Evolutionary conservation across 2,888 invertebrate species (phyloP), one percentile per base, ranked within the genome.

Genomic region (Eristalis tenax): DNA sequence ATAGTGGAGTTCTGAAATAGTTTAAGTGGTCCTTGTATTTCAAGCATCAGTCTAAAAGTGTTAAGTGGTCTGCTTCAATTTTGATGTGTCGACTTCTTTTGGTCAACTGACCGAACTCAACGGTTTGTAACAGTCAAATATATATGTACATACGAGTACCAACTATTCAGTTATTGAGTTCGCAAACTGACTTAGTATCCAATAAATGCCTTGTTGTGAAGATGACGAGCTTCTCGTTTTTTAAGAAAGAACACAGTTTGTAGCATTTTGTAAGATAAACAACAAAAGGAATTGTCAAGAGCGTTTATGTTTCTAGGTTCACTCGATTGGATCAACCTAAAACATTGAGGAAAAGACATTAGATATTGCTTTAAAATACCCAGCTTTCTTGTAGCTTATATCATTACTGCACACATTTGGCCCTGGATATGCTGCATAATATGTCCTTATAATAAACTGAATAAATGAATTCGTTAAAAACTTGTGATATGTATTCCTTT

Each of bases 401-500:
- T n/a, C 15, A 4, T 2, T 43, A 43, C n/a, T 18, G 15, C 43
- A 15, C 57, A 59, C n/a, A 13, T 68, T 68, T 70, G 35, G 18
- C 28, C 38, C 6, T 71, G 59, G 18, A 61, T 71, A 63, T 71
- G 38, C 61, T 71, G 18, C 18, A 68, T 50, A n/a, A 43, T 61
- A 18, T 43, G 69, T 28, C 26, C 40, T 40, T 40, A 23, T 22
- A 50, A 22, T 32, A 40, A 28, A 6, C 13, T 3, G 40, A 40
- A 11, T 70, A 23, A 22, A 26, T 71, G 5, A 26, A 59, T 59
- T 32, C 1, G 4, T 32, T 35, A 32, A 28, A 63, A 50, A 1
- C 13, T 35, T 28, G 32, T 79, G 79, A 79, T 71, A 71, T 79
- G 66, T 66, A 65, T 61, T 61, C n/a, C 59, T 22, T 32, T 40